phyloP scores from a whole-genome alignment of 2,888 invertebrate genomes.

The Platynereis dumerilii region DNA sequence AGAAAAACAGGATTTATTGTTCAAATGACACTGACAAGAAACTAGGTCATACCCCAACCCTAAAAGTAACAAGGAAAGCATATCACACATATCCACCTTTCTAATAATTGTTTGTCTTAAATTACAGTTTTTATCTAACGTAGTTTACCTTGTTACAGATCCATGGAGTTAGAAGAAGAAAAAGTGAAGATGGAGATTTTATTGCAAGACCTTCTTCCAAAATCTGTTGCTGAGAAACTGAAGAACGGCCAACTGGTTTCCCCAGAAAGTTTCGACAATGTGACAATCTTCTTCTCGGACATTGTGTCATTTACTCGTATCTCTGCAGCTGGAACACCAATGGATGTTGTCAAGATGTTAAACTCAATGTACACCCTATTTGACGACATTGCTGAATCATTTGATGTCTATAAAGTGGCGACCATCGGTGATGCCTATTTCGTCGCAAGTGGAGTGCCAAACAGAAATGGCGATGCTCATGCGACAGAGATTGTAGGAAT shows the following conservation, averaged over 20 bases:
- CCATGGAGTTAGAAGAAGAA: background rate
- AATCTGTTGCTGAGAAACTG: slow-evolving; percentile 4
- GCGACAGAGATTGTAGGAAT: background rate
- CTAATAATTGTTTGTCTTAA: too few relatives aligned
- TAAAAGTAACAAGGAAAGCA: too few relatives aligned
- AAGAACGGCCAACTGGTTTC: background rate
- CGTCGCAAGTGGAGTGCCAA: slow-evolving; percentile 1
- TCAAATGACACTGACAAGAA: too few relatives aligned
- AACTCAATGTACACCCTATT: slow-evolving; percentile 6
- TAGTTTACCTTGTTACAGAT: background rate
- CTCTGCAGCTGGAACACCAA: background rate
- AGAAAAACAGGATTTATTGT: too few relatives aligned
- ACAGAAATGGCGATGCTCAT: background rate
- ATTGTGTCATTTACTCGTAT: slow-evolving; percentile 3
- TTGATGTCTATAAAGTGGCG: slow-evolving; percentile 4
- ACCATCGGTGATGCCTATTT: slow-evolving; percentile 2
- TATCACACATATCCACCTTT: too few relatives aligned
- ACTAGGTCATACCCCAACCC: too few relatives aligned
- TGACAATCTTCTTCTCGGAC: slow-evolving; percentile 1
- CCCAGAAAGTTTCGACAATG: background rate
- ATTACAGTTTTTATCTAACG: too few relatives aligned
- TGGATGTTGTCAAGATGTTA: background rate
- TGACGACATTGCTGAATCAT: background rate
- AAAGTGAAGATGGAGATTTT: slow-evolving; percentile 1
- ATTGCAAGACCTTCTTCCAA: background rate